A percentile compares a stretch with the other conserved stretches of the same genome.
phyloP scores from a whole-genome alignment of 2,113 vertebrate genomes.

The Ochotona princeps region DNA sequence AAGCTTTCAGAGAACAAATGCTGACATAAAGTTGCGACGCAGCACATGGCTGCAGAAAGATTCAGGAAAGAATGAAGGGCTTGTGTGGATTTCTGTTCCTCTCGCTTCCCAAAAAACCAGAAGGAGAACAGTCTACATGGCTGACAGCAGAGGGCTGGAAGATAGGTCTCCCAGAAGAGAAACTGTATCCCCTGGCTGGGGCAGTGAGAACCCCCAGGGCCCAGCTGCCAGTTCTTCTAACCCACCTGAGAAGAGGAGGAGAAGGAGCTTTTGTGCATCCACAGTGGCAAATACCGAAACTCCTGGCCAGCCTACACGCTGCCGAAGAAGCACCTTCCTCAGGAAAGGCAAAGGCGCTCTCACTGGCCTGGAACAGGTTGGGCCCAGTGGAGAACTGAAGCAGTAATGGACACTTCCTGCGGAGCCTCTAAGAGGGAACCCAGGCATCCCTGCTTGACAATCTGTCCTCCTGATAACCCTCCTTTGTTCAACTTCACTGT shows the following conservation, averaged over 20 bases:
- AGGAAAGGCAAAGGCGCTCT: neutral
- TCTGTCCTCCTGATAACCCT: neutral
- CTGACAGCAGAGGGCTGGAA: constrained; percentile 31
- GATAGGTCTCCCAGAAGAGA: neutral
- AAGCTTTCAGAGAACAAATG: neutral
- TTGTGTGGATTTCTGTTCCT: constrained; percentile 79
- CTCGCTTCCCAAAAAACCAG: constrained; percentile 18
- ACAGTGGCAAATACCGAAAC: neutral
- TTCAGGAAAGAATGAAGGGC: constrained; percentile 58
- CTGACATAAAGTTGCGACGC: constrained; percentile 81
- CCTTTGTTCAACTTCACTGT: constrained; percentile 11
- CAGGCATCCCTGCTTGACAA: neutral
- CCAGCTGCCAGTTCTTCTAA: accelerated
- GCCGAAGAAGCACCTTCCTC: neutral
- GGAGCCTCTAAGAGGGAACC: neutral
- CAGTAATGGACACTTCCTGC: neutral
- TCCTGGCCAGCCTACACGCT: neutral
- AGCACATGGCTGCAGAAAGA: constrained; percentile 82
- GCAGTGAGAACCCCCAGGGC: constrained; percentile 13
- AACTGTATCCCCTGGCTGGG: accelerated
- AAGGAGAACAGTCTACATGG: constrained; percentile 57
- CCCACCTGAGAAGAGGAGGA: constrained; percentile 70
- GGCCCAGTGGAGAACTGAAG: neutral
- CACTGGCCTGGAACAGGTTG: accelerated
- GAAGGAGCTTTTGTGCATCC: constrained; percentile 41